Evolutionary conservation across 2,113 vertebrate genomes (phyloP).

Genomic region (Galeopterus variegatus): DNA sequence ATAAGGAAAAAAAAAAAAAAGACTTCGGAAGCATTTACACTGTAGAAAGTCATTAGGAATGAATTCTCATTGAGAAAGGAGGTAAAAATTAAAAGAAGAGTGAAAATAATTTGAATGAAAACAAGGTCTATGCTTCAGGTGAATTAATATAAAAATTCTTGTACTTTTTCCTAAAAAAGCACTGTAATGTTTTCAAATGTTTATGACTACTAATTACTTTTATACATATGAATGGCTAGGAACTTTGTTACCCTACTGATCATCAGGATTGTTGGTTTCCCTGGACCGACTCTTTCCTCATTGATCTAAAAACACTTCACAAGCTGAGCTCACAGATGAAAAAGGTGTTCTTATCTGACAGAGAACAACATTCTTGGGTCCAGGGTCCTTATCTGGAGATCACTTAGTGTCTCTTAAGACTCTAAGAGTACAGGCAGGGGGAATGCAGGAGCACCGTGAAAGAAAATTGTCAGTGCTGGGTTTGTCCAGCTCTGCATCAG

Average conservation of each 20-base stretch:
- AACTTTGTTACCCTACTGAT: background rate
- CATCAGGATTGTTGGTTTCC: background rate
- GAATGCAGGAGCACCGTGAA: background rate
- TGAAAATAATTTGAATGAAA: background rate
- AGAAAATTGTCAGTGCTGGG: background rate
- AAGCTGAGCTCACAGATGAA: background rate
- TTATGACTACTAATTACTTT: background rate
- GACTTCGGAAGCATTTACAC: background rate
- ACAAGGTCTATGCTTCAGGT: background rate
- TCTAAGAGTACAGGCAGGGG: background rate
- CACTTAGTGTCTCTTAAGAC: background rate
- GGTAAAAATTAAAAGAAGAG: background rate
- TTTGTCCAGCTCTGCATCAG: background rate
- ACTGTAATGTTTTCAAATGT: background rate
- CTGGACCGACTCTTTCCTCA: background rate
- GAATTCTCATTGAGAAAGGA: background rate
- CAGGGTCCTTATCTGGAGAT: background rate
- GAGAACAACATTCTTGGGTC: background rate
- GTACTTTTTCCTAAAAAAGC: background rate
- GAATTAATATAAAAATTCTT: background rate
- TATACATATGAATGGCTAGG: background rate
- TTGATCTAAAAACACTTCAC: background rate
- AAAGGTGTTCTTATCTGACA: background rate
- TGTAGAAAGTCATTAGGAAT: background rate
- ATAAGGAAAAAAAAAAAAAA: background rate